Percentiles rank a stretch among this genome's conserved stretches.
Evolutionary conservation across 2,113 vertebrate species (phyloP).

Genomic region (Circaetus cinerascens): DNA sequence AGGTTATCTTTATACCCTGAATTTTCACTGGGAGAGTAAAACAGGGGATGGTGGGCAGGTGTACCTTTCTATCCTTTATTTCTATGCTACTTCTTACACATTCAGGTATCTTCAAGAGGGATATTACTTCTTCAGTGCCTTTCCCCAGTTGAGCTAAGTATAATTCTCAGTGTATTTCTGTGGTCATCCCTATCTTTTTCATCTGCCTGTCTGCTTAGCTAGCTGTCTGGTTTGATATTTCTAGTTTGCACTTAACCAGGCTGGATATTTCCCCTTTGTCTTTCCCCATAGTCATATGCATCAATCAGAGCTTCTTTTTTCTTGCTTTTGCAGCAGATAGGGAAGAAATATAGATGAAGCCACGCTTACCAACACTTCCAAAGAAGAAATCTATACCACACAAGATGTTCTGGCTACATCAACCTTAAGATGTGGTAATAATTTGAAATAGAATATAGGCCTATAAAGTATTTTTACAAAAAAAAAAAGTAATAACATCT

Average conservation of each 20-base stretch:
- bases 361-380: not conserved
- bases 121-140: not conserved
- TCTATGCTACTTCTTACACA: not conserved
- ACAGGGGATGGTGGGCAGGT: not conserved
- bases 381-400: not conserved
- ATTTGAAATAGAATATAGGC: not conserved
- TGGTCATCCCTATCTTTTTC: not conserved
- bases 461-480: not conserved
- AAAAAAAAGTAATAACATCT: not conserved
- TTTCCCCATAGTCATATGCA: slow-evolving; percentile 6
- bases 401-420: not conserved
- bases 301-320: not conserved
- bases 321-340: not conserved
- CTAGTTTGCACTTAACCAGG: not conserved
- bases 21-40: not conserved
- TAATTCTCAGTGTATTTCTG: not conserved
- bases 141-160: not conserved
- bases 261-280: slow-evolving; percentile 8
- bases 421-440: not conserved
- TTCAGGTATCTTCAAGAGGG: not conserved
- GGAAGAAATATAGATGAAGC: not conserved
- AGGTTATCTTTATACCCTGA: not conserved
- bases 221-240: slow-evolving; percentile 41
- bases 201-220: not conserved
- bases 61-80: not conserved